Base-by-base conservation (phyloP, 2,113 vertebrate species). In the Carassius auratus region DNA sequence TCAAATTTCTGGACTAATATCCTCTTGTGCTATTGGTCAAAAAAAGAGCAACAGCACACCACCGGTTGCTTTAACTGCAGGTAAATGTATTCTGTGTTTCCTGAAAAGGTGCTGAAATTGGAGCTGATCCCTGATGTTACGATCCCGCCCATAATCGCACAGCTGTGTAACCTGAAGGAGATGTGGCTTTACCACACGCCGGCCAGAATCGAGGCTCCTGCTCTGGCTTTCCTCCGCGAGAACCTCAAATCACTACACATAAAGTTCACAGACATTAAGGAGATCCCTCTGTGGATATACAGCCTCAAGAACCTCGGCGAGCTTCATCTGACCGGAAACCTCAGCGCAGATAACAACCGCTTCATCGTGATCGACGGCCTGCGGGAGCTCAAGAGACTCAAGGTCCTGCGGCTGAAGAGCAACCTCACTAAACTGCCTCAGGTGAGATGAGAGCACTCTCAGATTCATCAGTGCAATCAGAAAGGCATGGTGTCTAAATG, bases 231-330 rank as follows among this genome's bases (percentile, higher is more conserved):
- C 90, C 92, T 99, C 83, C 93, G 97, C 0, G 98, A 99, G 91
- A 97, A 97, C 86, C 93, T 99, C 71, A 96, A 96, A 86, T 98
- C 98, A 0, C 94, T 99, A 75, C 98, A 99, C 91, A 97, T 99
- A 90, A 99, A 99, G 90, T 99, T 99, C 95, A 99, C 97, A 0
- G 98, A 99, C 91, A 99, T 99, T 91, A 99, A 99, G 92, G 98
- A 99, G 93, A 99, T 99, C 87, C 98, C 98, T 0, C 94, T 99
- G 81, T 99, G 98, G 98, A 98, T 99, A 89, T 99, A 99, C 89
- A 99, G 98, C 93, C 91, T 99, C 90, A 99, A 99, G 93, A 98
- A 97, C 6, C 94, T 99, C 38, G 95, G 95, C 45, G 97, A 99
- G 92, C 95, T 99, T 80, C 98, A 99, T 75, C 91, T 99, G 36